Conservation (phyloP, 2,113 vertebrate species). For the Nothocercus julius region DNA sequence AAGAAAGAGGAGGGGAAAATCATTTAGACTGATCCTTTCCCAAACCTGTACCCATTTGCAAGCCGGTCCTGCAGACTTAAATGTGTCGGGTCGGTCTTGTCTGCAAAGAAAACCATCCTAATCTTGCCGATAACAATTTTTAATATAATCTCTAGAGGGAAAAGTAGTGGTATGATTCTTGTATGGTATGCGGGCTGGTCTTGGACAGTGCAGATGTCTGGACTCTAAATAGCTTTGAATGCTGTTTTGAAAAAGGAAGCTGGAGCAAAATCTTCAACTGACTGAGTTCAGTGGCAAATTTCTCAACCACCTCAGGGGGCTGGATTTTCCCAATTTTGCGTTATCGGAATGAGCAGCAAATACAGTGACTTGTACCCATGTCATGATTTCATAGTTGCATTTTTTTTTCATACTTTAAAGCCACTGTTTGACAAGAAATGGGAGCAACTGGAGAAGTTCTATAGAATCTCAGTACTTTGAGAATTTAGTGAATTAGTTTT, state of each 20-base stretch:
- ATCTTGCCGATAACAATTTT: not conserved
- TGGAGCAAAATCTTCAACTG: not conserved
- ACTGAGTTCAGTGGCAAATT: not conserved
- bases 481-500: not conserved
- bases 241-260: not conserved
- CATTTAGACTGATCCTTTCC: not conserved
- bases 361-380: not conserved
- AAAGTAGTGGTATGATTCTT: not conserved
- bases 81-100: not conserved
- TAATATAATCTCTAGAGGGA: not conserved
- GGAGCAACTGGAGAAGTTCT: not conserved
- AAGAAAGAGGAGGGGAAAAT: not conserved
- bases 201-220: not conserved
- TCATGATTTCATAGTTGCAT: not conserved
- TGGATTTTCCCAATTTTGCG: not conserved
- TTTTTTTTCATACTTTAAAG: not conserved
- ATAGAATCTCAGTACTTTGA: not conserved
- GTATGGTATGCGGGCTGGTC: not conserved
- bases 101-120: not conserved
- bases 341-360: not conserved
- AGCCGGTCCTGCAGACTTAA: not conserved
- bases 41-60: not conserved
- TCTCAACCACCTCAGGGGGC: not conserved
- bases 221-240: not conserved
- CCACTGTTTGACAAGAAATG: slow-evolving; percentile 12